Evolutionary conservation across 2,113 vertebrate genomes (phyloP).

Genomic region (Hymenochirus boettgeri): DNA sequence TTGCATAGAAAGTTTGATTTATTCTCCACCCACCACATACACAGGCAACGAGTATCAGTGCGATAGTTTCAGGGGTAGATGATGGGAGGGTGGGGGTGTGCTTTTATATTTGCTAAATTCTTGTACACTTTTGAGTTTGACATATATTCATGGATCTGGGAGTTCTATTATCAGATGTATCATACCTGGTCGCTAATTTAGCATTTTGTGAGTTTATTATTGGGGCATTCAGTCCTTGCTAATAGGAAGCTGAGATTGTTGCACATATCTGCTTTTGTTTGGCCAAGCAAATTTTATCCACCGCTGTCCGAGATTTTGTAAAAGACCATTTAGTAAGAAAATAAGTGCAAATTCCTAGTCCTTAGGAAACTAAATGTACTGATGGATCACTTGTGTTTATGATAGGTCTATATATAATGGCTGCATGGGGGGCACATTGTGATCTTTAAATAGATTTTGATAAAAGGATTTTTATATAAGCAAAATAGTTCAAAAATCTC

Average conservation of each 20-base stretch:
- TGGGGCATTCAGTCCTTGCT: neutral
- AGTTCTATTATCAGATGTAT: neutral
- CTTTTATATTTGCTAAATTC: conserved; percentile 26
- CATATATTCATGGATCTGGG: neutral
- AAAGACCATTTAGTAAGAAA: neutral
- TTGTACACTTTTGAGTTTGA: neutral
- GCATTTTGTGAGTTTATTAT: neutral
- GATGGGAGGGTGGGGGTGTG: conserved; percentile 5
- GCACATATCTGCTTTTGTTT: neutral
- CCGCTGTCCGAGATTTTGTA: neutral
- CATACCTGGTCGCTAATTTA: neutral
- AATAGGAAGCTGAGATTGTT: neutral
- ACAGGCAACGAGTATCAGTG: conserved; percentile 1
- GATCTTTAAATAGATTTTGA: neutral
- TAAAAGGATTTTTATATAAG: too few relatives aligned
- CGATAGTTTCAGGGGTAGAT: neutral
- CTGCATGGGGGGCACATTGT: neutral
- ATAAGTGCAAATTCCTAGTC: neutral
- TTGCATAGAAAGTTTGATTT: neutral
- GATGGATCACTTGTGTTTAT: neutral
- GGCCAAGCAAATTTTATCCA: neutral
- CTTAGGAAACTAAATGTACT: neutral
- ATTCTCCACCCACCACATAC: neutral
- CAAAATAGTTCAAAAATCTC: neutral
- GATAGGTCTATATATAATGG: neutral